phyloP scores from a whole-genome alignment of 2,888 invertebrate genomes.

The Pilophorus perplexus region DNA sequence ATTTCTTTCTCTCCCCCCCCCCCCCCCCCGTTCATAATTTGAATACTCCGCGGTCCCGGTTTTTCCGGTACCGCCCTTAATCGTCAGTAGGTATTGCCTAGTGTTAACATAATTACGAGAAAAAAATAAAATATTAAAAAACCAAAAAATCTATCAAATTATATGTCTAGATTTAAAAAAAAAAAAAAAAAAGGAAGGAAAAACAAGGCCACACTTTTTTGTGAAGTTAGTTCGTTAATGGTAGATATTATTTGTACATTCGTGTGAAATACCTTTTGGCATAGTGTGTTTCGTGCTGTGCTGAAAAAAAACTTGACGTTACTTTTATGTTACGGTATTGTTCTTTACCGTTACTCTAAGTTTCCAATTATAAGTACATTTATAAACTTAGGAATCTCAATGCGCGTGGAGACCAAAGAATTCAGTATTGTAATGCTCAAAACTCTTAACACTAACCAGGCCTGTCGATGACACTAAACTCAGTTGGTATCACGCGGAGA shows the following conservation, averaged over 20 bases:
- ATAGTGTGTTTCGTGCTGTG: conserved; percentile 22
- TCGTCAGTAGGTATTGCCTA: conserved; percentile 36
- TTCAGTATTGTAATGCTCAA: conserved; percentile 40
- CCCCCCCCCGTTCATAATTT: not conserved
- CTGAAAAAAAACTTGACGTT: too few relatives aligned
- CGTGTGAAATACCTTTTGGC: conserved; percentile 12
- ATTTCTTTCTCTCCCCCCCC: not conserved
- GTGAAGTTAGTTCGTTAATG: conserved; percentile 17
- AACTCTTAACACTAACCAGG: conserved; percentile 32
- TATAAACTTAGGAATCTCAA: conserved; percentile 33
- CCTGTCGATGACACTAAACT: conserved; percentile 16
- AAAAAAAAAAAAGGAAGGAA: too few relatives aligned
- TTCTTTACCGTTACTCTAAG: not conserved
- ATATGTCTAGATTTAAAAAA: conserved; percentile 37
- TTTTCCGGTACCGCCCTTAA: conserved; percentile 6
- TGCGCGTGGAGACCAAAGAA: conserved; percentile 38
- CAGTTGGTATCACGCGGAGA: conserved; percentile 34
- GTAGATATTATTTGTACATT: conserved; percentile 40
- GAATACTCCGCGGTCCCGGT: not conserved
- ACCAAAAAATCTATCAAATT: not conserved
- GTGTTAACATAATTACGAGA: conserved; percentile 11
- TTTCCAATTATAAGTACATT: conserved; percentile 12
- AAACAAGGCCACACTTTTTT: conserved; percentile 26
- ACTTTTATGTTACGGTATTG: too few relatives aligned
- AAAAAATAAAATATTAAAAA: conserved; percentile 12